Evolutionary conservation across 2,113 vertebrate genomes (phyloP), one percentile per base, ranked within the genome.

Genomic region (Leiothrix lutea): DNA sequence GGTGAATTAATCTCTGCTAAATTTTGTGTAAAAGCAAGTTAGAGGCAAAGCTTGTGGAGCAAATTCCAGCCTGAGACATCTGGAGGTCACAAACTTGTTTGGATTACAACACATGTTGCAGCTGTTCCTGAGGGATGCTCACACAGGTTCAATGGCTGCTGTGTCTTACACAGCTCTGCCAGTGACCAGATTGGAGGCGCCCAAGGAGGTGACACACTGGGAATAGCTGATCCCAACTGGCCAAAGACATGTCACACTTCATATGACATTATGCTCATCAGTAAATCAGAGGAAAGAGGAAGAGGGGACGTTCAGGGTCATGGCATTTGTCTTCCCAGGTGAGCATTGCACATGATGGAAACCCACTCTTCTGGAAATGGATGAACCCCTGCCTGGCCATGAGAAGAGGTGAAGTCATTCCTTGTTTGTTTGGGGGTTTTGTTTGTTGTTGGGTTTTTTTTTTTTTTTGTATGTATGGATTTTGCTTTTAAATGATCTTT

Each of bases 291-390:
- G 26, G 13, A 51, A 81, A 66, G 13, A 40, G 33, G 40, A 66
- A 38, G 15, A 36, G 4, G 3, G 7, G 11, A 20, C 17, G 16
- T 66, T 51, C 5, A 7, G 5, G 15, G 3, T 50, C 22, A 23
- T 23, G 42, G 1, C 5, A 21, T 70, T 78, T 78, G 6, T 47
- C 31, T 28, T 82, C 23, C 36, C 17, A 48, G 26, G 12, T 18
- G 26, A 21, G 11, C 1, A 0, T 2, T 47, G 45, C 0, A 0
- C 0, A 0, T 14, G 29, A 18, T 11, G 20, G 7, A 56, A 47
- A 21, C 14, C 14, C 17, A 1, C 6, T 58, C 48, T 69, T 21
- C 38, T 53, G 45, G 28, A 18, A 3, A n/a, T 51, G 15, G 23
- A 7, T 17, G 35, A 42, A 65, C 4, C 7, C 22, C 10, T 47